Conservation (phyloP, 2,113 vertebrate species). For the Eptesicus fuscus region DNA sequence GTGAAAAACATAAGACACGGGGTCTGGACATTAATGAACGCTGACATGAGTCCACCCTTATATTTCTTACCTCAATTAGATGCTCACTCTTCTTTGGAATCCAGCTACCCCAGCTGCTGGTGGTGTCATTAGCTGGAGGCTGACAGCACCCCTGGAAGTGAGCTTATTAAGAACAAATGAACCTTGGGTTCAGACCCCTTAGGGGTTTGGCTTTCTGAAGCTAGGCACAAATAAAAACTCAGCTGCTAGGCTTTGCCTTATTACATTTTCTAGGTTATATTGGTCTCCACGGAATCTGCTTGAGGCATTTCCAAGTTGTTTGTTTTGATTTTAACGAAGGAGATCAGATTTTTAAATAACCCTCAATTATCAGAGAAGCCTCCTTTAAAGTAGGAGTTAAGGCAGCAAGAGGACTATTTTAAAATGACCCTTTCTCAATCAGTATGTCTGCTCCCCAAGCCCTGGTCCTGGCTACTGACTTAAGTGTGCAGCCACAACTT, state of each 20-base stretch:
- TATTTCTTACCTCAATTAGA: constrained; percentile 58
- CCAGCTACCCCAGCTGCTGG: constrained; percentile 34
- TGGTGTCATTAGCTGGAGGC: constrained; percentile 42
- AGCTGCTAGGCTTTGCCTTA: constrained; percentile 38
- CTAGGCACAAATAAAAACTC: constrained; percentile 54
- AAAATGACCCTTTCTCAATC: not conserved
- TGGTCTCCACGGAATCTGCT: constrained; percentile 50
- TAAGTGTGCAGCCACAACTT: not conserved
- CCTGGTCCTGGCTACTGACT: constrained; percentile 10
- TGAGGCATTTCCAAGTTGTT: constrained; percentile 62
- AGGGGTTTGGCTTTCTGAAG: constrained; percentile 58
- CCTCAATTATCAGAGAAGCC: constrained; percentile 25
- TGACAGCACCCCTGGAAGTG: constrained; percentile 36
- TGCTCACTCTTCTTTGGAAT: constrained; percentile 26
- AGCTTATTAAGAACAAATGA: constrained; percentile 71
- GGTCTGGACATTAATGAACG: constrained; percentile 7
- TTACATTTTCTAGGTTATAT: constrained; percentile 60
- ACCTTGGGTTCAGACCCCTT: constrained; percentile 48
- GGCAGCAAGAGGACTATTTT: not conserved
- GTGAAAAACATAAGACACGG: not conserved
- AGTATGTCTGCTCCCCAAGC: not conserved
- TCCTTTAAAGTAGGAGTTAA: constrained; percentile 23
- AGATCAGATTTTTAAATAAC: constrained; percentile 56
- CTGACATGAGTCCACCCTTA: constrained; percentile 1
- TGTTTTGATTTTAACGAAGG: constrained; percentile 35